Evolutionary conservation across 1,140 invertebrate species (phyloP).

Genomic region (Lordiphosa collinella): DNA sequence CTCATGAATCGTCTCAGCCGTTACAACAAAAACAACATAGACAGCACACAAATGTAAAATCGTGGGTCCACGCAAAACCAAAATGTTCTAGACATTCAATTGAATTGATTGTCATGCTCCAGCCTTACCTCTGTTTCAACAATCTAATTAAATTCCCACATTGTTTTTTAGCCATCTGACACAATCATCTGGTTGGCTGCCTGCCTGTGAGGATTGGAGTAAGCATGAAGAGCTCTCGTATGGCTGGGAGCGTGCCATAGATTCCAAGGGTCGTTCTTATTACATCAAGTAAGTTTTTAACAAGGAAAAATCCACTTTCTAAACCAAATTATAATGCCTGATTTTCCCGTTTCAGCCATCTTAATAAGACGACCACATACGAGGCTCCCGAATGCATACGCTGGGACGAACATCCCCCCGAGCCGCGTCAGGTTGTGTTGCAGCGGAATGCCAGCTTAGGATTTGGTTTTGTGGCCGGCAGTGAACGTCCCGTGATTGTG

Average conservation of each 20-base stretch:
- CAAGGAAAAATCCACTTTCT: background rate
- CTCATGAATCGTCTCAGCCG: too few relatives aligned
- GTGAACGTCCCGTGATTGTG: conserved; percentile 93
- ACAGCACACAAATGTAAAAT: too few relatives aligned
- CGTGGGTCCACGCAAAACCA: too few relatives aligned
- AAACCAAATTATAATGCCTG: background rate
- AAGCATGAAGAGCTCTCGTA: conserved; percentile 85
- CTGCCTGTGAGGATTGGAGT: conserved; percentile 89
- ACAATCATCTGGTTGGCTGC: conserved; percentile 90
- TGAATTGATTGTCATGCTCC: too few relatives aligned
- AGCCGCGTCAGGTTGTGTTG: conserved; percentile 87
- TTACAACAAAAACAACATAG: too few relatives aligned
- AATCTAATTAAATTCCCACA: background rate
- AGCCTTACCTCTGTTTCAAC: too few relatives aligned
- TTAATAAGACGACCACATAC: conserved; percentile 94
- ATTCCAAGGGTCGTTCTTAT: conserved; percentile 87
- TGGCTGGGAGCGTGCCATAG: conserved; percentile 93
- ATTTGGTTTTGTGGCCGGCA: conserved; percentile 96
- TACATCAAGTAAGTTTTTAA: conserved; percentile 90
- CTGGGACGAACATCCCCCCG: conserved; percentile 84
- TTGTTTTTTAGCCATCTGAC: conserved; percentile 85
- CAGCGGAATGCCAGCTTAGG: conserved; percentile 87
- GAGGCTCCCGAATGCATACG: conserved; percentile 85
- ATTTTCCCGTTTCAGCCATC: conserved; percentile 84
- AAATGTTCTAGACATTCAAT: too few relatives aligned